phyloP scores from a whole-genome alignment of 2,888 invertebrate genomes.

The Stenchaetothrips biformis region DNA sequence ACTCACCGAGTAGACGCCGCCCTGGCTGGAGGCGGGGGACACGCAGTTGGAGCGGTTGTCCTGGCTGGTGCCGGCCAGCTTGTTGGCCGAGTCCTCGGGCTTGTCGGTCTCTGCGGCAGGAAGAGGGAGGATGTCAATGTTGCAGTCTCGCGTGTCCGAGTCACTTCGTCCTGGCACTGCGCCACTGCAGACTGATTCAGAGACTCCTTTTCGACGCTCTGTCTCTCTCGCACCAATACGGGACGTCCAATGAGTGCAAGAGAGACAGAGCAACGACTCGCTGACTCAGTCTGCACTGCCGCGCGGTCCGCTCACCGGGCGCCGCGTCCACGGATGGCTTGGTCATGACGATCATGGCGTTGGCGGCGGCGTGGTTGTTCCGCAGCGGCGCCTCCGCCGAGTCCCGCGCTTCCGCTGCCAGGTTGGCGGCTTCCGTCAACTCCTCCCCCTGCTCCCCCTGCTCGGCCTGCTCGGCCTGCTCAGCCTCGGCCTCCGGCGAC shows the following conservation, averaged over 20 bases:
- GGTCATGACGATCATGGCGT: slow-evolving; percentile 42
- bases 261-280: no score
- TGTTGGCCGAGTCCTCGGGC: slow-evolving; percentile 40
- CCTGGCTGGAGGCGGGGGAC: slow-evolving; percentile 86
- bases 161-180: no score
- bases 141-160: no score
- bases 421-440: slow-evolving; percentile 41
- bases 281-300: slow-evolving; percentile 46
- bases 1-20: slow-evolving; percentile 80
- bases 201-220: no score
- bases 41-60: slow-evolving; percentile 62
- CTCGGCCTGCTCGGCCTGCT: slow-evolving; percentile 18
- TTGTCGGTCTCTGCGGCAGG: slow-evolving; percentile 60
- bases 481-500: neutral
- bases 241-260: no score
- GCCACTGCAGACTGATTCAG: no score
- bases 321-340: slow-evolving; percentile 46
- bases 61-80: slow-evolving; percentile 45
- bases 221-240: no score
- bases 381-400: slow-evolving; percentile 18
- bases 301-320: slow-evolving; percentile 50
- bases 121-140: no score
- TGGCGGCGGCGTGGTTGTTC: slow-evolving; percentile 23
- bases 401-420: slow-evolving; percentile 47
- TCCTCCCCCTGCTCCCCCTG: neutral